Evolutionary conservation across 1,140 invertebrate genomes (phyloP).

Genomic region (Saccostrea echinata): DNA sequence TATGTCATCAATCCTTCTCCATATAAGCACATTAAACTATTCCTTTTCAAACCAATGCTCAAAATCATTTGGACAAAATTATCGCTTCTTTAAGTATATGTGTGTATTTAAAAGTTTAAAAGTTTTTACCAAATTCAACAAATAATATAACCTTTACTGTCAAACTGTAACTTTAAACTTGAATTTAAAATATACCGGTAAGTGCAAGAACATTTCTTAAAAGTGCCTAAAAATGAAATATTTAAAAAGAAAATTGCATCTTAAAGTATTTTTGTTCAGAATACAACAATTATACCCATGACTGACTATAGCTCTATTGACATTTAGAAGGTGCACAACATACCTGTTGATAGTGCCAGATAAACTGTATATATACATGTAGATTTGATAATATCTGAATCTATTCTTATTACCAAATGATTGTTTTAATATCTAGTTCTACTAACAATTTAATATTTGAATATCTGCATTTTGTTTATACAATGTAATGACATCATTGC

Average conservation of each 20-base stretch:
- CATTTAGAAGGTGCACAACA: not conserved
- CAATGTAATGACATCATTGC: too few relatives aligned
- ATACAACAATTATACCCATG: not conserved
- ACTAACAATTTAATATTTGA: too few relatives aligned
- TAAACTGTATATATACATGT: constrained; percentile 4
- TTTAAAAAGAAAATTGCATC: not conserved
- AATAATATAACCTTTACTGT: too few relatives aligned
- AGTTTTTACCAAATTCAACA: too few relatives aligned
- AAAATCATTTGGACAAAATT: not conserved
- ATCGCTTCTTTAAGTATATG: not conserved
- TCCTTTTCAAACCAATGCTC: not conserved
- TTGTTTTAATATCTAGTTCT: too few relatives aligned
- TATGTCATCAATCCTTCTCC: not conserved
- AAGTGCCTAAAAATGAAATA: not conserved
- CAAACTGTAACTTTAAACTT: too few relatives aligned
- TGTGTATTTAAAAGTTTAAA: too few relatives aligned
- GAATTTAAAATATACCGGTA: too few relatives aligned
- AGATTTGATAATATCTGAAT: not conserved
- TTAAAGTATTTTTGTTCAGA: not conserved
- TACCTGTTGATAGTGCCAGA: constrained; percentile 26
- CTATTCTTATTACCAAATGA: too few relatives aligned
- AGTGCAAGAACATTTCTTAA: too few relatives aligned
- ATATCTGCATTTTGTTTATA: too few relatives aligned
- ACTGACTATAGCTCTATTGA: constrained; percentile 11
- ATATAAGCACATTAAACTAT: not conserved